phyloP scores from a whole-genome alignment of 1,140 invertebrate genomes.

The Drosophila pallidifrons region DNA sequence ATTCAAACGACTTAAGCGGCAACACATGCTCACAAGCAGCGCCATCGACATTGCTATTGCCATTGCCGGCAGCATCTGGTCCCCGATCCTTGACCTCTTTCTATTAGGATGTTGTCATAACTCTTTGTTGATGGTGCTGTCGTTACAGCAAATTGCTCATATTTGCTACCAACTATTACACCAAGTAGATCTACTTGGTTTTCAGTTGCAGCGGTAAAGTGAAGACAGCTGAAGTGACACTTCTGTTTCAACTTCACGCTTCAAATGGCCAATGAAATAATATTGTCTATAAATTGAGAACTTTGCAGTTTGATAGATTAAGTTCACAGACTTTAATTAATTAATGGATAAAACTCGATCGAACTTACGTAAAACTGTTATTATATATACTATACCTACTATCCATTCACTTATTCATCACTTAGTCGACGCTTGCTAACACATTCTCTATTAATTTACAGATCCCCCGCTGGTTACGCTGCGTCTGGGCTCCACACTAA shows the following conservation, averaged over 20 bases:
- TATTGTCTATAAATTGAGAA: too few relatives aligned
- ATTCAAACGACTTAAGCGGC: slow-evolving; percentile 83
- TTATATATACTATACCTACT: too few relatives aligned
- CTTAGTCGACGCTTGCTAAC: slow-evolving; percentile 4
- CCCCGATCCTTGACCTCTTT: slow-evolving; percentile 6
- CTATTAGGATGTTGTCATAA: slow-evolving; percentile 61
- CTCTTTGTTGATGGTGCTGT: slow-evolving; percentile 66
- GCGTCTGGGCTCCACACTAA: slow-evolving; percentile 92
- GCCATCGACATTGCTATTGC: slow-evolving; percentile 4
- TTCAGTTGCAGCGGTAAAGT: background rate
- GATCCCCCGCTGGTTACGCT: slow-evolving; percentile 94
- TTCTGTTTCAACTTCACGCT: too few relatives aligned
- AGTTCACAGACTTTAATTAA: too few relatives aligned
- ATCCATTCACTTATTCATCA: background rate
- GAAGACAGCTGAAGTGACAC: slow-evolving; percentile 1
- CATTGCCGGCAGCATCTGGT: background rate
- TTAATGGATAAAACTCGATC: too few relatives aligned
- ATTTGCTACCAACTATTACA: slow-evolving; percentile 74
- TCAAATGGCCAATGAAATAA: too few relatives aligned
- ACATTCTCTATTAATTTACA: slow-evolving; percentile 84
- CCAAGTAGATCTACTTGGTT: slow-evolving; percentile 45
- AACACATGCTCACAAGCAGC: slow-evolving; percentile 78
- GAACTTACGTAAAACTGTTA: too few relatives aligned
- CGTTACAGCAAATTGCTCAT: slow-evolving; percentile 76
- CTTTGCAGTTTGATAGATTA: too few relatives aligned